Evolutionary conservation across 2,113 vertebrate genomes (phyloP), one percentile per base, ranked within the genome.

Genomic region (Chaetorhynchus papuensis): DNA sequence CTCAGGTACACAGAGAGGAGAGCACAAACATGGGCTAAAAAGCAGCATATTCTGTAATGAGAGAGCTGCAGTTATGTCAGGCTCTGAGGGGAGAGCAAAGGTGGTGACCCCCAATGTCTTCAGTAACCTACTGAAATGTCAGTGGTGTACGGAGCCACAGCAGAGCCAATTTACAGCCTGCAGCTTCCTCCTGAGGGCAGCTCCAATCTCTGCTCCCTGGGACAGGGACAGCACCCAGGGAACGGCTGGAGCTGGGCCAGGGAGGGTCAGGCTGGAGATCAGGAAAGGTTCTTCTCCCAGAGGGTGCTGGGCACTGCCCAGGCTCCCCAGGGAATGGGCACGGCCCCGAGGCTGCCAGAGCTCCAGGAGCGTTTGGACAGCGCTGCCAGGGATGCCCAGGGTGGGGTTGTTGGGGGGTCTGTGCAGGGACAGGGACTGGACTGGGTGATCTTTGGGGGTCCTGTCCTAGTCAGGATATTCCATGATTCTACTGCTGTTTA

Each of bases 371-470:
- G 31, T 42, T 72, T 42, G 70, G 39, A 15, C 17, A 33, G 17
- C 4, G 8, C 53, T 35, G 3, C 53, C 31, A 63, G 66, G 26
- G 50, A 12, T 76, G 60, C 15, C 1, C 76, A 50, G 50, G 44
- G 0, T 26, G 68, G 31, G 26, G 2, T 11, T 65, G 26, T 7
- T 72, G 57, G 50, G 66, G 27, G 1, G 31, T 44, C 50, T 81
- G 76, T 2, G 57, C 44, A 24, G 50, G 33, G 4, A 1, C 2
- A 0, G 22, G 44, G 0, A 8, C 1, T 8, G 68, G 1, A 2
- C 18, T 45, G 20, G 6, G 0, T 28, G 2, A 39, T 68, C 30
- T n/a, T 0, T 26, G 10, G 0, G 15, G 19, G 3, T 39, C 28
- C 19, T 4, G 33, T 33, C 45, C 39, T 6, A 6, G 5, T 39